Percentiles rank a stretch among this genome's conserved stretches.
These are phyloP conservation scores for Drosophila seclusa DNA, from an alignment of 2,888 invertebrate genomes.

Conservation along the genomic window DNA sequence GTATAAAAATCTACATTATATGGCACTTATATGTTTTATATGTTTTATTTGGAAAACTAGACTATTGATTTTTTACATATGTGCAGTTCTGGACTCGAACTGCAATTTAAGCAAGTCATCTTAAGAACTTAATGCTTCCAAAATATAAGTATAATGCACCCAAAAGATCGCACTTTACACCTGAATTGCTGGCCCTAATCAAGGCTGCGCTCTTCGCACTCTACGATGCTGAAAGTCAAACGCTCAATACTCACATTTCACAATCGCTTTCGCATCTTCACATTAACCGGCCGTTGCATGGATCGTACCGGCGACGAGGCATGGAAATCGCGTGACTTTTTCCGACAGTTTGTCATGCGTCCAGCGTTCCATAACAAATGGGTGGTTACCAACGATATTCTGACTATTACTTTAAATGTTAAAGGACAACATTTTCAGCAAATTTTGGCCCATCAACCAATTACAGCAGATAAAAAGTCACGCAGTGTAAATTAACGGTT, in stretches of 20 bases:
- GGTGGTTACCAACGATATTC: too few species aligned
- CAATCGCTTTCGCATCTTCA: not conserved
- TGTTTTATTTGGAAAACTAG: not conserved
- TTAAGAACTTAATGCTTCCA: not conserved
- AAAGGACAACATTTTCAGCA: too few species aligned
- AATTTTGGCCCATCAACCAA: too few species aligned
- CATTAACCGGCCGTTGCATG: not conserved
- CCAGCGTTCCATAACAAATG: not conserved
- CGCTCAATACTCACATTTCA: not conserved
- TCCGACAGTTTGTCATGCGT: not conserved
- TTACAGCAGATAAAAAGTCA: too few species aligned
- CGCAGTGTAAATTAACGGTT: too few species aligned
- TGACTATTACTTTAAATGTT: too few species aligned
- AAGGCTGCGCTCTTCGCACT: not conserved
- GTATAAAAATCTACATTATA: not conserved
- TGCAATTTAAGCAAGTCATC: not conserved
- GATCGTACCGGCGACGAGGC: not conserved
- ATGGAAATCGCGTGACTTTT: not conserved
- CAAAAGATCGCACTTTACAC: not conserved
- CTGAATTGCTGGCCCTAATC: not conserved
- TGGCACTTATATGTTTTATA: not conserved
- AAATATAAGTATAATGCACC: not conserved
- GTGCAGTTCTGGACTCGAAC: not conserved
- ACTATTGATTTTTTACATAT: not conserved
- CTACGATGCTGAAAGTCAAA: not conserved